phyloP scores from a whole-genome alignment of 2,888 invertebrate species.

The Lydus trimaculatus region DNA sequence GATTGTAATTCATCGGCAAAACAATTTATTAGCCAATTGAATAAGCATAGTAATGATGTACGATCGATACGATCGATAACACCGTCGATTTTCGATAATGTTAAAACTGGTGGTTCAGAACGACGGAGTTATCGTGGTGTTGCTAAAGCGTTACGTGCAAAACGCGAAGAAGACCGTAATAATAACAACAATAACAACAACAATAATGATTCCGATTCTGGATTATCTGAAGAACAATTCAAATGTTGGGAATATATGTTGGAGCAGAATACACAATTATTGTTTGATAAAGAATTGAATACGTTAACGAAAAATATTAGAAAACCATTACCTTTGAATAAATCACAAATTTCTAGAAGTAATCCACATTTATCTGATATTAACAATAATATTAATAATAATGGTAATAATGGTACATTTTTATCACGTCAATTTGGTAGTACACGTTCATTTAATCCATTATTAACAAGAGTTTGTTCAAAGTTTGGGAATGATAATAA shows the following conservation, averaged over 20 bases:
- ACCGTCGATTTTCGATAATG: slow-evolving; percentile 55
- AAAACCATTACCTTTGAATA: slow-evolving; percentile 64
- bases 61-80: slow-evolving; percentile 53
- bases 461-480: slow-evolving; percentile 66
- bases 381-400: slow-evolving; percentile 53
- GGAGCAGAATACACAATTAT: slow-evolving; percentile 86
- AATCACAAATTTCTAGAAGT: slow-evolving; percentile 71
- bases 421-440: slow-evolving; percentile 81
- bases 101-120: slow-evolving; percentile 61
- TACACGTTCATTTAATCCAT: slow-evolving; percentile 78
- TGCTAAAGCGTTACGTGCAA: slow-evolving; percentile 68
- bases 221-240: slow-evolving; percentile 83
- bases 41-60: slow-evolving; percentile 52
- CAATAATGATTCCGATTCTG: slow-evolving; percentile 67
- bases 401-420: slow-evolving; percentile 62
- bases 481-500: slow-evolving; percentile 67
- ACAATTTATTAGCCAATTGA: slow-evolving; percentile 57
- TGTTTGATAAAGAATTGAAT: slow-evolving; percentile 88
- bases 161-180: slow-evolving; percentile 67
- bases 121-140: slow-evolving; percentile 68
- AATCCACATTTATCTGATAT: slow-evolving; percentile 71
- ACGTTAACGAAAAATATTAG: slow-evolving; percentile 73
- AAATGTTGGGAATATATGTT: slow-evolving; percentile 95
- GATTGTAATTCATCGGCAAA: slow-evolving; percentile 60
- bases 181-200: slow-evolving; percentile 18